Evolutionary conservation across 2,797 vertebrate genomes (phyloP).

Genomic region (Phataginus tetradactyla): DNA sequence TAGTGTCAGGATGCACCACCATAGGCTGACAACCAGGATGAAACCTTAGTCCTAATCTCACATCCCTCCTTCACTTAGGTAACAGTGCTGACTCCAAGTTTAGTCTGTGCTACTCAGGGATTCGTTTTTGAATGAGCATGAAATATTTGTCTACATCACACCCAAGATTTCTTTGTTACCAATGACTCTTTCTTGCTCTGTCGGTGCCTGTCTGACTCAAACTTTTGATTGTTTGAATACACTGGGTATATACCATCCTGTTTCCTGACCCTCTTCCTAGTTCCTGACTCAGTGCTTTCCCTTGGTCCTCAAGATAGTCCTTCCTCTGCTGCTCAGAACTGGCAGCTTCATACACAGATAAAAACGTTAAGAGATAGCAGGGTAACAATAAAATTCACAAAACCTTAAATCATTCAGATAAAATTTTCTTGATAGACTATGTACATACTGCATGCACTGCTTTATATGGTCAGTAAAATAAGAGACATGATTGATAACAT

Average conservation of each 20-base stretch:
- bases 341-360: not conserved
- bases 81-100: no score
- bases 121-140: not conserved
- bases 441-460: not conserved
- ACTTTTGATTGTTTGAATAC: not conserved
- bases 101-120: not conserved
- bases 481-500: not conserved
- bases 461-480: not conserved
- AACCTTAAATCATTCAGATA: not conserved
- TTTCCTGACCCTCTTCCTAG: not conserved
- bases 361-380: not conserved
- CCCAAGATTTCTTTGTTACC: not conserved
- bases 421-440: not conserved
- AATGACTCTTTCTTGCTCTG: not conserved
- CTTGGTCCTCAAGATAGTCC: not conserved
- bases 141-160: not conserved
- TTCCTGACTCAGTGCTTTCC: not conserved
- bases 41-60: not conserved
- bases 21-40: not conserved
- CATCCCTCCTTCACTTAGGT: not conserved
- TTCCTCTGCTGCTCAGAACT: not conserved
- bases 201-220: not conserved
- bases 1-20: not conserved
- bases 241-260: not conserved
- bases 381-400: slow-evolving; percentile 1